Evolutionary conservation across 2,888 invertebrate species (phyloP).

Genomic region (Lathronympha strigana): DNA sequence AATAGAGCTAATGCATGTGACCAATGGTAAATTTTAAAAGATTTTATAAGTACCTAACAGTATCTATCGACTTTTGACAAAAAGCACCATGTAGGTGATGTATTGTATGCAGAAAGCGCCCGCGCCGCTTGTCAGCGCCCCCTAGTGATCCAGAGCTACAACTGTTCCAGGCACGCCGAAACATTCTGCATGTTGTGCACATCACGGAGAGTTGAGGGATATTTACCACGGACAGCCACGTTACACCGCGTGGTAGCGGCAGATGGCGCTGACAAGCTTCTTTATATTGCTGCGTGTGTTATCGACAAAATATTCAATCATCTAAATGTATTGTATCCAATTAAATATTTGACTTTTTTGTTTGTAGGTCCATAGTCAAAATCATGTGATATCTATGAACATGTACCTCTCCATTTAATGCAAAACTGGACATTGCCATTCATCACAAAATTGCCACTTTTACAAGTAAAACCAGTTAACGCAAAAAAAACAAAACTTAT

Average conservation of each 20-base stretch:
- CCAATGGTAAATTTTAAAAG: no score
- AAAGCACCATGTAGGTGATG: background rate
- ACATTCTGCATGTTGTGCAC: slow-evolving; percentile 6
- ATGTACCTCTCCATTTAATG: no score
- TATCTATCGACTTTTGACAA: background rate
- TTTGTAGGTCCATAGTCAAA: no score
- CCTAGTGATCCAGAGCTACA: slow-evolving; percentile 1
- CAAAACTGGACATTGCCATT: no score
- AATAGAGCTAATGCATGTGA: no score
- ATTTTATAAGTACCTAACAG: background rate
- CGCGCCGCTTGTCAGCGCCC: slow-evolving; percentile 21
- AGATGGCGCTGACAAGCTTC: slow-evolving; percentile 50
- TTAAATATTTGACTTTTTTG: no score
- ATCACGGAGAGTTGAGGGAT: slow-evolving; percentile 44
- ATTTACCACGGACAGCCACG: no score
- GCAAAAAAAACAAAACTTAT: background rate
- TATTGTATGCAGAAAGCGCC: background rate
- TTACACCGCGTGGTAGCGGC: slow-evolving; percentile 43
- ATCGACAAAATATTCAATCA: no score
- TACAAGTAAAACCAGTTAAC: no score
- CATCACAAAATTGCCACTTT: no score
- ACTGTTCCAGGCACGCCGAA: slow-evolving; percentile 15
- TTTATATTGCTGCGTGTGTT: background rate
- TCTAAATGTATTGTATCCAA: no score
- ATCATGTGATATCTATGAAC: no score